Percentiles rank a stretch among this genome's conserved stretches.
phyloP scores from a whole-genome alignment of 2,113 vertebrate species.

The Cebus imitator region DNA sequence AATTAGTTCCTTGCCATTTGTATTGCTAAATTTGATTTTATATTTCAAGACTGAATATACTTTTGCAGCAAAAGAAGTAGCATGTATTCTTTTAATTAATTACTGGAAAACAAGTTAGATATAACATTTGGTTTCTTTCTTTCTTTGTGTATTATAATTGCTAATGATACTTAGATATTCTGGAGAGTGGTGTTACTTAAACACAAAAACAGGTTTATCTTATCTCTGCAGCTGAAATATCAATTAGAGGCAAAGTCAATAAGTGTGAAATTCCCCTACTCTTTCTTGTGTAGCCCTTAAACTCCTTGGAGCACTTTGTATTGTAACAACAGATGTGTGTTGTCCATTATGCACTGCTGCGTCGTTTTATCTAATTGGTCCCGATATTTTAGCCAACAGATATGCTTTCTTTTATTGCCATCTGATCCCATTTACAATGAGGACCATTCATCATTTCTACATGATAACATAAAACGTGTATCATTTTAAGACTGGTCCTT shows the following conservation, averaged over 20 bases:
- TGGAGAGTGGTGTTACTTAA: neutral
- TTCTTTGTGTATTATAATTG: constrained; percentile 1
- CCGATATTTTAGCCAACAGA: constrained; percentile 59
- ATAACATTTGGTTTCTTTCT: neutral
- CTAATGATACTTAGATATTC: constrained; percentile 38
- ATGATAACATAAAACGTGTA: neutral
- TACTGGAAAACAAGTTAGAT: constrained; percentile 79
- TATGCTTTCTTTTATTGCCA: neutral
- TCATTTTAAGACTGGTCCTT: neutral
- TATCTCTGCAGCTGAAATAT: constrained; percentile 5
- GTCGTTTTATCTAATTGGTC: constrained; percentile 51
- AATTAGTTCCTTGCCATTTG: constrained; percentile 69
- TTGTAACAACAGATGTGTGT: constrained; percentile 11
- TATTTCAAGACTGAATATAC: constrained; percentile 72
- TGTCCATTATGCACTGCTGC: neutral
- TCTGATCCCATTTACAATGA: neutral
- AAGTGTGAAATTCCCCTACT: neutral
- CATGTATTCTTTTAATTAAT: constrained; percentile 57
- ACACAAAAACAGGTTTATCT: neutral
- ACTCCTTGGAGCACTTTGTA: neutral
- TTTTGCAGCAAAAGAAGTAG: constrained; percentile 51
- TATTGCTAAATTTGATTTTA: constrained; percentile 66
- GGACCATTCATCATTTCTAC: constrained; percentile 10
- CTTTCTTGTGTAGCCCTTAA: constrained; percentile 1
- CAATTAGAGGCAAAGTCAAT: constrained; percentile 24